Evolutionary conservation across 2,888 invertebrate genomes (phyloP).

Genomic region (Gibbula magus): DNA sequence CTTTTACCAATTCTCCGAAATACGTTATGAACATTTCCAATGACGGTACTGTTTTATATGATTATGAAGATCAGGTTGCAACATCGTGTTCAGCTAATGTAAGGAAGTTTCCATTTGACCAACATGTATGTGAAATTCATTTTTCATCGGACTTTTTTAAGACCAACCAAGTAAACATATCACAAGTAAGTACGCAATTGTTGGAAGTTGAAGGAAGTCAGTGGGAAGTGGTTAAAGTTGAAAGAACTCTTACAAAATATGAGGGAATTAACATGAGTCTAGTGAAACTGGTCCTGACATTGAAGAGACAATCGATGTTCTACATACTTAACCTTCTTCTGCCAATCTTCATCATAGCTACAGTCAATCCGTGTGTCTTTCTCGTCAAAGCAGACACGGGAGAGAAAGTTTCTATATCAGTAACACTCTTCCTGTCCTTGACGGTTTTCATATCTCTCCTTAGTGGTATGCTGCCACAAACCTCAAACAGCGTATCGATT

Average conservation of each 20-base stretch:
- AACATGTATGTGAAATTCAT: neutral
- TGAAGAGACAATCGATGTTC: neutral
- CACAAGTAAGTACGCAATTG: neutral
- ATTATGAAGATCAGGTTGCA: neutral
- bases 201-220: neutral
- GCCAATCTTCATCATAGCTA: neutral
- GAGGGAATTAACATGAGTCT: neutral
- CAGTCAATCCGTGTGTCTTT: neutral
- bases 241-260: too few species aligned
- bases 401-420: neutral
- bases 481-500: too few species aligned
- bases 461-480: too few species aligned
- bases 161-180: neutral
- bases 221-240: neutral
- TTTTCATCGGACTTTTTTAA: neutral
- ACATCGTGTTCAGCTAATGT: neutral
- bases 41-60: neutral
- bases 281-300: neutral
- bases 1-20: neutral
- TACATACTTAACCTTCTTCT: neutral
- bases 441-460: too few species aligned
- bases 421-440: constrained; percentile 19
- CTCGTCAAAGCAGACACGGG: too few species aligned
- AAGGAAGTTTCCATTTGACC: neutral
- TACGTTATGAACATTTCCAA: neutral